These are phyloP conservation scores for Mesaphorura yosii DNA, from an alignment of 1,140 invertebrate species.

Conservation along the genomic window DNA sequence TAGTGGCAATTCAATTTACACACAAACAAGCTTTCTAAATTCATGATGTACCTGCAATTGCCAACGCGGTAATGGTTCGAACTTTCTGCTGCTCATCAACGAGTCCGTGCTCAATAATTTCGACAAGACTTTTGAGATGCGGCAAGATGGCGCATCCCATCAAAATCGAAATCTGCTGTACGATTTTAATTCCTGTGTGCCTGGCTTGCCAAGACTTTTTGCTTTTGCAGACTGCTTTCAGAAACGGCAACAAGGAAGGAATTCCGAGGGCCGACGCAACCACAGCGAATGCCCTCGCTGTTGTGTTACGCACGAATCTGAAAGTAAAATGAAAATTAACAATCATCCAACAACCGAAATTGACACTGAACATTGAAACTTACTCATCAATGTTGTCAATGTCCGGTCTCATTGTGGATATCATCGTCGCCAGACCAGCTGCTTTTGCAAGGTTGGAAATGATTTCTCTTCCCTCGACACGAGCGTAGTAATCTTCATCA, in stretches of 20 bases:
- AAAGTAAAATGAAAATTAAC: neutral
- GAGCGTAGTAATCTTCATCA: constrained; percentile 99
- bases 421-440: constrained; percentile 99
- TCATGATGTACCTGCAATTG: too few species aligned
- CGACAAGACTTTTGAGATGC: constrained; percentile 93
- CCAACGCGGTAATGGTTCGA: constrained; percentile 94
- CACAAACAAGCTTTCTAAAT: too few species aligned
- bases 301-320: constrained; percentile 92
- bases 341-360: neutral
- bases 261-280: constrained; percentile 98
- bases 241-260: constrained; percentile 90
- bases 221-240: constrained; percentile 97
- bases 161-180: constrained; percentile 98
- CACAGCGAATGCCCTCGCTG: constrained; percentile 96
- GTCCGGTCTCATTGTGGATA: constrained; percentile 99
- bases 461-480: constrained; percentile 97
- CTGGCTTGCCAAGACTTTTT: constrained; percentile 99
- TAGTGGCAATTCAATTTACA: too few species aligned
- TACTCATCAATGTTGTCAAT: constrained; percentile 98
- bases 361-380: constrained; percentile 5
- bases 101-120: constrained; percentile 95
- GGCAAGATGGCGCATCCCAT: constrained; percentile 99
- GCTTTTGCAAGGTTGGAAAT: constrained; percentile 99
- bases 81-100: constrained; percentile 64
- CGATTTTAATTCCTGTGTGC: constrained; percentile 99